Evolutionary conservation across 2,113 vertebrate genomes (phyloP).

Genomic region (Xenopus borealis): DNA sequence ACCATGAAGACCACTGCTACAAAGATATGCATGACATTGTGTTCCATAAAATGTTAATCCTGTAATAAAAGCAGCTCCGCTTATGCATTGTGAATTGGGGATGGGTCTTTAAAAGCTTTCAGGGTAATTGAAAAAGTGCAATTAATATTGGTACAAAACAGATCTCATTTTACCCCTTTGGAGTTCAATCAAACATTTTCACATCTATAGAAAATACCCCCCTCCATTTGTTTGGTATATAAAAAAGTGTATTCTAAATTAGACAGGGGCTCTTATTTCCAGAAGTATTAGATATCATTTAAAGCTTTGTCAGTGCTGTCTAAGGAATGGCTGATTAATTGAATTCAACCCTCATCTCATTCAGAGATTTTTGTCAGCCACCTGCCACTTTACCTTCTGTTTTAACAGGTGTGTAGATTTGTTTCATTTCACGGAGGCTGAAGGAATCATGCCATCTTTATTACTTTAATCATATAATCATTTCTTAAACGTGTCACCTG

Average conservation of each 20-base stretch:
- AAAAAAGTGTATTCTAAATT: conserved; percentile 26
- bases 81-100: background rate
- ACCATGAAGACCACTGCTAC: too few species aligned
- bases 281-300: conserved; percentile 33
- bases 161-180: conserved; percentile 32
- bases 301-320: conserved; percentile 7
- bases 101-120: conserved; percentile 8
- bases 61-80: background rate
- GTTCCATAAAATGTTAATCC: background rate
- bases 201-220: conserved; percentile 21
- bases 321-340: background rate
- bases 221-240: conserved; percentile 9
- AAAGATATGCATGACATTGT: too few species aligned
- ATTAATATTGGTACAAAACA: conserved; percentile 34
- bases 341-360: background rate
- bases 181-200: conserved; percentile 30
- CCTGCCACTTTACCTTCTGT: conserved; percentile 34
- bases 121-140: conserved; percentile 17
- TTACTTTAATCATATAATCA: conserved; percentile 30
- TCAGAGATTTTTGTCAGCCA: conserved; percentile 23
- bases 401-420: conserved; percentile 38
- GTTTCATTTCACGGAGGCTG: conserved; percentile 13
- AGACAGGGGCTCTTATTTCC: conserved; percentile 21
- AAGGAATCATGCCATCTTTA: conserved; percentile 9
- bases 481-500: conserved; percentile 28